Base-by-base conservation (phyloP, 2,113 vertebrate species). In the Muscicapa adusta region DNA sequence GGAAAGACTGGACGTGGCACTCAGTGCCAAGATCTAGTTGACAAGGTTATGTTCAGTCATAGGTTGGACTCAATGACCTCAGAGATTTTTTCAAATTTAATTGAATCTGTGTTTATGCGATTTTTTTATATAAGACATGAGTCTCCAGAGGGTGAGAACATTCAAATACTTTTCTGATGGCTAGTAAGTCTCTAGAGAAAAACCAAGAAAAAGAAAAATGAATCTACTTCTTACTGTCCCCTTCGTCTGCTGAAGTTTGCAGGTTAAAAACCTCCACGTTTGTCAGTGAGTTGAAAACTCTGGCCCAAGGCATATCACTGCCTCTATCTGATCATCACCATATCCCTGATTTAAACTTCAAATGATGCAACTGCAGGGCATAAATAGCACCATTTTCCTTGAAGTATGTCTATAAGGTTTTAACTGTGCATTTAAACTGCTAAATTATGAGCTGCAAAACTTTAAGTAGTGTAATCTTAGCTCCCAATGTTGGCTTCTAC, bases 361-460 rank as follows among this genome's bases (percentile, higher is more conserved):
- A 85, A 85, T 51, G 48, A 12, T 95, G 43, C 66, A 89, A 74
- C 76, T 75, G 23, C 66, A 93, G 66, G 22, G 36, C 74, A 72
- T 94, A 68, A 94, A 94, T 68, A 95, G 58, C 82, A 72, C 48
- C 71, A 94, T 24, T 91, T 87, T 76, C 38, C 57, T 88, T 94
- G 76, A 94, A 90, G 53, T 82, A 65, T 86, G 62, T 57, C 82
- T 92, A 62, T 93, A 91, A 96, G 80, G 57, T 87, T 93, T 96
- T 96, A 96, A 93, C 83, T 74, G 85, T 94, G 76, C 82, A 83
- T 96, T 94, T 96, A 96, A 93, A 93, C 71, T 82, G 65, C 87
- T 92, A 91, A 94, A 89, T 97, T 85, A 96, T 91, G 67, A 94
- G 67, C 71, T 78, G 17, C 16, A 93, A 77, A 92, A 94, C 93